phyloP scores from a whole-genome alignment of 2,888 invertebrate species.

The Arctia plantaginis region DNA sequence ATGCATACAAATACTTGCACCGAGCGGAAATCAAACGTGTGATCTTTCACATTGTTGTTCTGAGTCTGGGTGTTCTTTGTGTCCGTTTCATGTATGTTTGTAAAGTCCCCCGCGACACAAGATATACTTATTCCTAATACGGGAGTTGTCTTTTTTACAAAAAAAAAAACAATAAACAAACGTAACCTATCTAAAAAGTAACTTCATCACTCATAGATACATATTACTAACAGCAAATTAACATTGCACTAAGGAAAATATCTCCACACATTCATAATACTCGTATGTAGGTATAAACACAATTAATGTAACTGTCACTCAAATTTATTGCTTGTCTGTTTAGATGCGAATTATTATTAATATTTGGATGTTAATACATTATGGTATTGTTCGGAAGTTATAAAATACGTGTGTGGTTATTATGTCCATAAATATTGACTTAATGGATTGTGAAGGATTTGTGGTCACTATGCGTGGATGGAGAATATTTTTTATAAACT shows the following conservation, averaged over 20 bases:
- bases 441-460: background rate
- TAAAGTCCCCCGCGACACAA: too few species aligned
- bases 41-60: too few species aligned
- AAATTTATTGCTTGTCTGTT: constrained; percentile 27
- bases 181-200: background rate
- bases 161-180: too few species aligned
- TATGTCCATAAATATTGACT: background rate
- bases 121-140: too few species aligned
- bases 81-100: too few species aligned
- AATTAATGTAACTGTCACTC: constrained; percentile 44
- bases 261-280: background rate
- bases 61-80: too few species aligned
- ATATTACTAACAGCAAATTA: background rate
- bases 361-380: constrained; percentile 6
- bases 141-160: too few species aligned
- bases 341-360: constrained; percentile 3
- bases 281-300: constrained; percentile 13
- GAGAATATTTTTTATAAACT: background rate
- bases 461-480: background rate
- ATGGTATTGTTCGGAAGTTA: background rate
- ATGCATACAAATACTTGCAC: background rate
- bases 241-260: background rate
- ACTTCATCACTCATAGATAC: background rate
- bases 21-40: background rate
- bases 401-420: background rate